Base-by-base conservation (phyloP, 2,113 vertebrate genomes). In the Emydura subglobosa region DNA sequence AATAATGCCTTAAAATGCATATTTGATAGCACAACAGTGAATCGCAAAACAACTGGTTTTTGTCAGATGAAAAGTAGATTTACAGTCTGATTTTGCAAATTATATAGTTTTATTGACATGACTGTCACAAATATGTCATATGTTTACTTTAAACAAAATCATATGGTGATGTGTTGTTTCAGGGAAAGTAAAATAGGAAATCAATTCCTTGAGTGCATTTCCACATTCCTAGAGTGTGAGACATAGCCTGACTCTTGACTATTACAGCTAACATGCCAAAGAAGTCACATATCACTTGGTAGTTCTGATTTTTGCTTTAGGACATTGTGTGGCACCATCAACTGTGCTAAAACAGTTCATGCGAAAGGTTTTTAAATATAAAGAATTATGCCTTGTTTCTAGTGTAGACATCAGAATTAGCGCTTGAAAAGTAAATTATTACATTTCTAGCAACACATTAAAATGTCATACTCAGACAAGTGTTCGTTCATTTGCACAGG, bases 351-450 rank as follows among this genome's bases (percentile, higher is more conserved):
- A 91, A 83, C 76, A 90, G 85, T 85, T 84, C 7, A 19, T 53
- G 25, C 5, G 16, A 25, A 17, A 84, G 54, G 87, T 88, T 61
- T 92, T 90, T 54, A 90, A 90, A 44, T 90, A 31, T 42, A 53
- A 95, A 94, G 29, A 55, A 61, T 86, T 90, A 50, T 59, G 42
- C 53, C 65, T 95, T 92, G 49, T 51, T 90, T 94, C 42, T 87
- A 27, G 82, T 5, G 13, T 59, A 94, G 74, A 74, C 1, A 9
- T 88, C 72, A 82, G 78, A 95, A 90, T 79, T 47, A 88, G 82
- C 79, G 34, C 76, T 95, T 95, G 78, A 97, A 93, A 94, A 92
- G 13, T 89, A 91, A 96, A 90, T 88, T 83, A 16, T 25, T 68
- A 89, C 7, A 0, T 93, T 96, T 65, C 50, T 47, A 80, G 57